Conservation (phyloP, 2,888 invertebrate genomes). For the Caenorhabditis zanzibari region DNA sequence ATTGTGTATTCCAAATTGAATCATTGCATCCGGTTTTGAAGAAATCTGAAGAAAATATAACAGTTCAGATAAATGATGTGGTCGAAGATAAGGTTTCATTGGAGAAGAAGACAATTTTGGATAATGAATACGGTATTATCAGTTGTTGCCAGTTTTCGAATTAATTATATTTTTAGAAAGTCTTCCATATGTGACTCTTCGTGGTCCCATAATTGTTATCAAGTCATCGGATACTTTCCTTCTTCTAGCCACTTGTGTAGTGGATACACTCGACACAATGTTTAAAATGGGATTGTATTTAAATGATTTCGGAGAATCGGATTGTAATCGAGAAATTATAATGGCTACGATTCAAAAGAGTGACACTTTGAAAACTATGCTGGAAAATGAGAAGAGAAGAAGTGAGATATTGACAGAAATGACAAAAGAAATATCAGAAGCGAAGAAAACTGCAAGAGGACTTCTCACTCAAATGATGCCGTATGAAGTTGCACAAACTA, state of each 20-base stretch:
- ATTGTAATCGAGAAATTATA: constrained; percentile 93
- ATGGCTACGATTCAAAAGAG: constrained; percentile 96
- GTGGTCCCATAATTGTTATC: constrained; percentile 76
- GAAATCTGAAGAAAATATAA: constrained; percentile 86
- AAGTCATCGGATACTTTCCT: constrained; percentile 73
- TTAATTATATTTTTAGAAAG: constrained; percentile 54
- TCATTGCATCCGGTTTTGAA: constrained; percentile 88
- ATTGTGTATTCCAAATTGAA: constrained; percentile 96
- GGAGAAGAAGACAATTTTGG: constrained; percentile 83
- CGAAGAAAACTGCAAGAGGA: constrained; percentile 96
- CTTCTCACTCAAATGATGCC: constrained; percentile 99
- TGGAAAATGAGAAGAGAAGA: constrained; percentile 97
- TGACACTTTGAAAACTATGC: constrained; percentile 94
- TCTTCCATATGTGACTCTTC: constrained; percentile 70
- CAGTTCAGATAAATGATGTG: constrained; percentile 87
- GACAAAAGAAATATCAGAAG: constrained; percentile 95
- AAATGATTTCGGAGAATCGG: constrained; percentile 98
- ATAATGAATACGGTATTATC: constrained; percentile 55
- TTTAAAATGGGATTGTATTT: constrained; percentile 95
- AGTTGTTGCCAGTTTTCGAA: background rate
- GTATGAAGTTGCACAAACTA: constrained; percentile 87
- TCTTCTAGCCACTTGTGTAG: constrained; percentile 84
- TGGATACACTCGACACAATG: constrained; percentile 94
- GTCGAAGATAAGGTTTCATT: constrained; percentile 86
- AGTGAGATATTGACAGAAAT: constrained; percentile 90